Evolutionary conservation across 2,113 vertebrate genomes (phyloP).

Genomic region (cattle (Bos taurus)): ARS-UCD2.0 NC_037347.1:52252501-52253000

Average conservation of each 20-base stretch:
- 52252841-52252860: background rate
- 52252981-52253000: background rate
- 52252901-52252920: background rate
- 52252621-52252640: constrained; percentile 33
- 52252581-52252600: constrained; percentile 56
- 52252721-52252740: background rate
- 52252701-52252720: background rate
- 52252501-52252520: background rate
- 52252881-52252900: background rate
- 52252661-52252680: constrained; percentile 48
- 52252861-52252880: background rate
- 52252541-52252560: constrained; percentile 46
- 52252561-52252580: constrained; percentile 39
- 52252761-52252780: background rate
- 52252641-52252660: constrained; percentile 43
- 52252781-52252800: background rate
- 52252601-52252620: constrained; percentile 65
- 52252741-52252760: background rate
- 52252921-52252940: background rate
- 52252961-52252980: background rate
- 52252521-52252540: constrained; percentile 32
- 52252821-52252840: background rate
- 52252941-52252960: background rate
- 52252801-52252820: background rate
- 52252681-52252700: constrained; percentile 46